Conservation (phyloP, 1,140 invertebrate genomes). For the Zaprionus davidi region DNA sequence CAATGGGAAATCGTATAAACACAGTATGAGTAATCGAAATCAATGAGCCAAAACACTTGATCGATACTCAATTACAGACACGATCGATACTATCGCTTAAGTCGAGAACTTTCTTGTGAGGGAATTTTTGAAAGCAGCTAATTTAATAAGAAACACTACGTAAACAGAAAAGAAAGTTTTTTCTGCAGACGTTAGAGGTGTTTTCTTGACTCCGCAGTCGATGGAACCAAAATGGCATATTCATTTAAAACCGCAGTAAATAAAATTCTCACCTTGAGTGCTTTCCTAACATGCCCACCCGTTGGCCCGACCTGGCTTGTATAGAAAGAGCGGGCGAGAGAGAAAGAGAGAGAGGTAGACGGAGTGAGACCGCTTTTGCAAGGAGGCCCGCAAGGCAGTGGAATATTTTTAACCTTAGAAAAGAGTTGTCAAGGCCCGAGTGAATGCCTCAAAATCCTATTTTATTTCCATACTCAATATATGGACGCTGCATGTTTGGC, state of each 20-base stretch:
- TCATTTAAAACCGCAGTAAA: constrained; percentile 5
- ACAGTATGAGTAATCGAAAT: too few species aligned
- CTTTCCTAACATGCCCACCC: background rate
- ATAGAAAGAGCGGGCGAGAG: background rate
- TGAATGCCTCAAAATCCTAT: constrained; percentile 48
- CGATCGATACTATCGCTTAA: background rate
- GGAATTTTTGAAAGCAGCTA: background rate
- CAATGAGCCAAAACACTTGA: background rate
- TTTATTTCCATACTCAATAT: constrained; percentile 42
- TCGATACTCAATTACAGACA: background rate
- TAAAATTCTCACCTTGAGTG: constrained; percentile 9
- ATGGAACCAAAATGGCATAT: background rate
- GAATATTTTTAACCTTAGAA: background rate
- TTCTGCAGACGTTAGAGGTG: background rate
- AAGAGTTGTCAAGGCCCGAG: constrained; percentile 32
- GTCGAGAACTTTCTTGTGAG: background rate
- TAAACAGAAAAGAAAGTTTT: background rate
- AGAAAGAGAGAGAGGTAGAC: too few species aligned
- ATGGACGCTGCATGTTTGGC: constrained; percentile 34
- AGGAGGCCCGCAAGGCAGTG: background rate
- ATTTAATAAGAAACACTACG: background rate
- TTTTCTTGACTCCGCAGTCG: background rate
- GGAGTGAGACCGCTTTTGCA: background rate
- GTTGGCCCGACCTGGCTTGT: background rate
- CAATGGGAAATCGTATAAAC: too few species aligned